Evolutionary conservation across 2,113 vertebrate species (phyloP).

Genomic region (Anser brachyrhynchus): DNA sequence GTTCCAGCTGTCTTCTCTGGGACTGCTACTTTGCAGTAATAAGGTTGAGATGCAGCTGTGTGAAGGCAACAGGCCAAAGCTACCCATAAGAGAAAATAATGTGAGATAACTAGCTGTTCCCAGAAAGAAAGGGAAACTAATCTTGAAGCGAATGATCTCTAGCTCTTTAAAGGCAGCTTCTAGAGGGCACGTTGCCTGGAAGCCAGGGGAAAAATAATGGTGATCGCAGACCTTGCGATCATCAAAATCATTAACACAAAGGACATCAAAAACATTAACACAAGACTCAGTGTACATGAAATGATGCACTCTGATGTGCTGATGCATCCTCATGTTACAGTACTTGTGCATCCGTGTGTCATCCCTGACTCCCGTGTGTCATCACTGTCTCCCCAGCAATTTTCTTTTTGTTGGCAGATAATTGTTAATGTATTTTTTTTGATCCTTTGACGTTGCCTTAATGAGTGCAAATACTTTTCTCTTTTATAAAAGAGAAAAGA

Average conservation of each 20-base stretch:
- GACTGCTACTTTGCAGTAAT: neutral
- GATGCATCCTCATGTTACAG: neutral
- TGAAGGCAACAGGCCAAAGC: neutral
- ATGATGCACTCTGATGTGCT: accelerated
- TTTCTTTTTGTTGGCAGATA: neutral
- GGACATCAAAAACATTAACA: neutral
- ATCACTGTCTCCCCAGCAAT: neutral
- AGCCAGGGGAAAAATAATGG: neutral
- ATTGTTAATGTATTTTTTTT: neutral
- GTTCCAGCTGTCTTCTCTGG: neutral
- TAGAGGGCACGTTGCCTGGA: neutral
- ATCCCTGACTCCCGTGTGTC: neutral
- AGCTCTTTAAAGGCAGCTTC: neutral
- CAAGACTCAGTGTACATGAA: neutral
- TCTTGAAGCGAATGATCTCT: neutral
- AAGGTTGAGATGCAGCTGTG: neutral
- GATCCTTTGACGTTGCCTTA: neutral
- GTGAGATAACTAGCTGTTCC: neutral
- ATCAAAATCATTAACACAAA: neutral
- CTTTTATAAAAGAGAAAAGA: neutral
- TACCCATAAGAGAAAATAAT: neutral
- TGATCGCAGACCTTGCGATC: neutral
- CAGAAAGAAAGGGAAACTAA: neutral
- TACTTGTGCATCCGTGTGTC: neutral
- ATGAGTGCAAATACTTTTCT: neutral